Percentiles rank a stretch among this genome's conserved stretches.
Conservation (phyloP, 2,113 vertebrate genomes). For the Glaucidium brasilianum region DNA sequence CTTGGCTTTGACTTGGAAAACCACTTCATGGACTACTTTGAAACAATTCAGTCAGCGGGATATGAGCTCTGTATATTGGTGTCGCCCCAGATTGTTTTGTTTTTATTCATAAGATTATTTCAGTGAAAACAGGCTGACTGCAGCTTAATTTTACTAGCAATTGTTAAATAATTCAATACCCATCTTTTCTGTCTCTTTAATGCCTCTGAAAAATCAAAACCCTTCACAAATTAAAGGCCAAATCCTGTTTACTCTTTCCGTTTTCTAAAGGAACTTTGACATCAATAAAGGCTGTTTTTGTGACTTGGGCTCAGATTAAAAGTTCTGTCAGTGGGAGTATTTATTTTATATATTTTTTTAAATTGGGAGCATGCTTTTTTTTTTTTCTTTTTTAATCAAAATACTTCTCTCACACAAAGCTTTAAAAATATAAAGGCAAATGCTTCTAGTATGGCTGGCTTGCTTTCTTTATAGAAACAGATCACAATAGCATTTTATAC, state of each 20-base stretch:
- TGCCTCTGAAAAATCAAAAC: conserved; percentile 29
- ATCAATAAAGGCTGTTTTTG: background rate
- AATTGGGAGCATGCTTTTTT: background rate
- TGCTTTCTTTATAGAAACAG: background rate
- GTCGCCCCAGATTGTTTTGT: background rate
- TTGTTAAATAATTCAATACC: conserved; percentile 66
- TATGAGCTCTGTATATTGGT: background rate
- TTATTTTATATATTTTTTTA: background rate
- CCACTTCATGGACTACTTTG: background rate
- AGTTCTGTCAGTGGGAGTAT: background rate
- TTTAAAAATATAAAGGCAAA: background rate
- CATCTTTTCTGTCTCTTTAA: conserved; percentile 55
- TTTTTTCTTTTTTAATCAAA: background rate
- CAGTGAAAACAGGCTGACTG: conserved; percentile 13
- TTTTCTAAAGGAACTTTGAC: conserved; percentile 35
- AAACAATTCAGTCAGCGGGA: conserved; percentile 1
- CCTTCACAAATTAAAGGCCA: conserved; percentile 54
- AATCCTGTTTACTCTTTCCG: conserved; percentile 50
- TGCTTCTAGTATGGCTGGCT: background rate
- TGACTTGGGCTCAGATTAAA: conserved; percentile 34
- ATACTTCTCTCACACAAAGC: background rate
- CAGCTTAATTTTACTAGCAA: conserved; percentile 35
- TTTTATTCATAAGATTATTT: conserved; percentile 50
- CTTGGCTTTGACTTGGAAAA: conserved; percentile 6
- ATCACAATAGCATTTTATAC: background rate